A percentile compares a stretch with the other conserved stretches of the same genome.
Evolutionary conservation across 2,113 vertebrate species (phyloP).

Genomic region (Prionailurus bengalensis): DNA sequence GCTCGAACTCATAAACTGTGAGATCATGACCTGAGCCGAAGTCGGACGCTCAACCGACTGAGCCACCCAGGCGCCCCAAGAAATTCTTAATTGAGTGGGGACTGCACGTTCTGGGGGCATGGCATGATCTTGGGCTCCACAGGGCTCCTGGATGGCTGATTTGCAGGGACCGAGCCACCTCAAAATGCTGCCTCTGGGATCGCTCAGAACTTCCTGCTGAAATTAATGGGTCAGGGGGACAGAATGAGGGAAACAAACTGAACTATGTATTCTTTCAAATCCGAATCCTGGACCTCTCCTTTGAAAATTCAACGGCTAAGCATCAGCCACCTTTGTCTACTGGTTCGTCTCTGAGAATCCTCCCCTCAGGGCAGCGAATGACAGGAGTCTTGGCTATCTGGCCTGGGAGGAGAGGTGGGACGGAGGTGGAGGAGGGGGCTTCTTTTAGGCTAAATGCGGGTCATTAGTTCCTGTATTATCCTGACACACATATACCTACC

Average conservation of each 20-base stretch:
- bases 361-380: neutral
- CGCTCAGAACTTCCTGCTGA: neutral
- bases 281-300: neutral
- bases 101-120: neutral
- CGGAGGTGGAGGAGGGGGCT: neutral
- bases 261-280: conserved; percentile 23
- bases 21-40: neutral
- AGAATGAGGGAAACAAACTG: neutral
- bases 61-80: neutral
- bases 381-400: neutral
- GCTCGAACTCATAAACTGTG: too few relatives aligned
- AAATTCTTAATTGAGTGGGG: neutral
- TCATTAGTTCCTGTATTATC: conserved; percentile 54
- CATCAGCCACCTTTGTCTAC: conserved; percentile 36
- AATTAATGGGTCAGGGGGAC: neutral
- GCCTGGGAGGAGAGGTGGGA: neutral
- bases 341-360: neutral
- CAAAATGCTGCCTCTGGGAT: neutral
- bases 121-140: neutral
- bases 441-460: conserved; percentile 24
- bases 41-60: neutral
- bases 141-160: neutral
- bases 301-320: conserved; percentile 35
- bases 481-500: conserved; percentile 4
- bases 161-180: neutral